Percentiles rank a stretch among this genome's conserved stretches.
Conservation (phyloP, 2,113 vertebrate genomes). For the Pollachius pollachius region DNA sequence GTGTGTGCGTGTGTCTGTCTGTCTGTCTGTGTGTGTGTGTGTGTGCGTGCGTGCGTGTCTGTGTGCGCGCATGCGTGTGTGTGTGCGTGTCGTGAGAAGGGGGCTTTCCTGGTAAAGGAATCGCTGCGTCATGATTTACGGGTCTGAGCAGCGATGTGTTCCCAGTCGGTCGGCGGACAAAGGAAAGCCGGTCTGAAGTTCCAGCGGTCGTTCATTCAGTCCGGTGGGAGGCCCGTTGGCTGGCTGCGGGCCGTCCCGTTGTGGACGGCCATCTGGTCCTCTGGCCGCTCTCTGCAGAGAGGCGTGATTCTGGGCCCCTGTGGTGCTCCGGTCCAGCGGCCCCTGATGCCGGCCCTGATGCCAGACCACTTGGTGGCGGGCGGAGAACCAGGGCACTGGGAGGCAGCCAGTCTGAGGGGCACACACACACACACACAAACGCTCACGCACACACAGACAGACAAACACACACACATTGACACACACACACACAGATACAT, state of each 20-base stretch:
- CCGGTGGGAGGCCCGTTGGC: not conserved
- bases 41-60: not conserved
- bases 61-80: too few relatives aligned
- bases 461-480: not conserved
- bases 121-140: too few relatives aligned
- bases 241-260: too few relatives aligned
- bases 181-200: too few relatives aligned
- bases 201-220: too few relatives aligned
- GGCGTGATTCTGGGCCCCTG: not conserved
- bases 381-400: not conserved
- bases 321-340: constrained; percentile 48
- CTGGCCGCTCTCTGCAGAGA: too few relatives aligned
- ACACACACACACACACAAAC: not conserved
- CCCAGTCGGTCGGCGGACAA: too few relatives aligned
- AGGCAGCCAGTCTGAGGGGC: not conserved
- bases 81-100: too few relatives aligned
- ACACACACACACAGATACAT: not conserved
- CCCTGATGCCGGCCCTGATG: constrained; percentile 53
- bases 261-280: too few relatives aligned
- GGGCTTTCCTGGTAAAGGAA: too few relatives aligned
- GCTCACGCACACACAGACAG: too few relatives aligned
- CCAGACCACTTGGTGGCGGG: constrained; percentile 57
- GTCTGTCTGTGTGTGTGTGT: constrained; percentile 14
- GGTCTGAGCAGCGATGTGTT: too few relatives aligned
- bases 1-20: constrained; percentile 11